Base-by-base conservation (phyloP, 2,113 vertebrate species). In the Neogobius melanostomus region DNA sequence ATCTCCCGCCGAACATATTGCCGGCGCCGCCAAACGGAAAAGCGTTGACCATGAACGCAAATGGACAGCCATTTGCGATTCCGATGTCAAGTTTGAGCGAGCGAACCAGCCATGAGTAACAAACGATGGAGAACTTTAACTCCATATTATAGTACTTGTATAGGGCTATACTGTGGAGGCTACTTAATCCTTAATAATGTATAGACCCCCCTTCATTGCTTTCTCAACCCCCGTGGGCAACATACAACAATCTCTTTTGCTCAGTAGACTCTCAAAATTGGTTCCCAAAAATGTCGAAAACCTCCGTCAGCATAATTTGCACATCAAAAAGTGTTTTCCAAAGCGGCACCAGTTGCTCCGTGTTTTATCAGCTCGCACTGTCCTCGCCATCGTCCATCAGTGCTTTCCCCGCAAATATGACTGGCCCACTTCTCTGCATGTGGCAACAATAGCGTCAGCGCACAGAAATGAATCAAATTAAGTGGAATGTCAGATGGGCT, bases 401-500 rank as follows among this genome's bases (percentile, higher is more conserved):
- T 69, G 76, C 64, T 68, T 82, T 79, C 76, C 69, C 80, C 71
- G 80, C 76, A 66, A 73, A 69, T 21, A 68, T 77, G 65, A 79
- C 74, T 87, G 84, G 79, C 85, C 87, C 85, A 85, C 62, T 88
- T 91, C 80, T 75, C 76, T 75, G 83, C 85, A 82, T 81, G 86
- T 73, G 74, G 82, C 83, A 43, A 85, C 85, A 84, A 87, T 76
- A 77, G 84, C 80, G 47, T 83, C 82, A 64, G 75, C 67, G 70
- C 52, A 15, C 77, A 80, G 79, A 90, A 91, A 91, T 91, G 89
- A 88, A 91, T 92, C 89, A 89, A 88, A 89, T 92, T 86, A 88
- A 89, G 83, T 91, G 87, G 83, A 90, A 89, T 89, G 86, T 90
- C 88, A 90, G 83, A 81, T 66, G 64, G 73, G 73, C 69, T 83